phyloP scores from a whole-genome alignment of 2,797 vertebrate genomes.

The Rhynchonycteris naso region DNA sequence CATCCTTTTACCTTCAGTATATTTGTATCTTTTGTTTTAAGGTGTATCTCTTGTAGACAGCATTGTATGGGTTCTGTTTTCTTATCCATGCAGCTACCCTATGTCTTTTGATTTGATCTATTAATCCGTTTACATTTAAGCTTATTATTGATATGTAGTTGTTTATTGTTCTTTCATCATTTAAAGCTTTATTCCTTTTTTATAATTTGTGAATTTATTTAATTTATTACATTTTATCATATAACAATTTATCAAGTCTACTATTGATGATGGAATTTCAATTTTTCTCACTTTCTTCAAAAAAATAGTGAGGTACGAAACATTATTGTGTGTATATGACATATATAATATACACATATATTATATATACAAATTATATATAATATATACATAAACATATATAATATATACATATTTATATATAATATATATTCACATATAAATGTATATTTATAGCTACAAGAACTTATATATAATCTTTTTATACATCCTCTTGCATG shows the following conservation, averaged over 20 bases:
- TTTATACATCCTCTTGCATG: not conserved
- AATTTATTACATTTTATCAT: not conserved
- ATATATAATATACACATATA: not conserved
- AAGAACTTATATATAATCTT: not conserved
- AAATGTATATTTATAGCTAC: not conserved
- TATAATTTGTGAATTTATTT: too few species aligned
- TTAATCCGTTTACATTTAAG: too few species aligned
- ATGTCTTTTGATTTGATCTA: too few species aligned
- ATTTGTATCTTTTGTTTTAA: too few species aligned
- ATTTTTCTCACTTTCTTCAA: not conserved
- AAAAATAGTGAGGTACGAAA: not conserved
- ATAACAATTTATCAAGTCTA: not conserved
- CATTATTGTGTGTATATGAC: not conserved
- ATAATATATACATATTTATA: not conserved
- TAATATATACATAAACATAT: too few species aligned
- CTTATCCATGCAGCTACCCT: too few species aligned
- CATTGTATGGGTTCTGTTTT: too few species aligned
- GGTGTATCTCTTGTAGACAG: too few species aligned
- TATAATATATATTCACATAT: not conserved
- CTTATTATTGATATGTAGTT: too few species aligned
- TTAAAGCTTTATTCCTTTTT: too few species aligned
- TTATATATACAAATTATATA: not conserved
- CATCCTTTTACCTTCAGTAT: too few species aligned
- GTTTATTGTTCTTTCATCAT: too few species aligned
- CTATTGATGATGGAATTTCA: not conserved